A percentile compares a stretch with the other conserved stretches of the same genome.
These are phyloP conservation scores for Melanchra persicariae DNA, from an alignment of 2,888 invertebrate genomes.

Conservation along the genomic window DNA sequence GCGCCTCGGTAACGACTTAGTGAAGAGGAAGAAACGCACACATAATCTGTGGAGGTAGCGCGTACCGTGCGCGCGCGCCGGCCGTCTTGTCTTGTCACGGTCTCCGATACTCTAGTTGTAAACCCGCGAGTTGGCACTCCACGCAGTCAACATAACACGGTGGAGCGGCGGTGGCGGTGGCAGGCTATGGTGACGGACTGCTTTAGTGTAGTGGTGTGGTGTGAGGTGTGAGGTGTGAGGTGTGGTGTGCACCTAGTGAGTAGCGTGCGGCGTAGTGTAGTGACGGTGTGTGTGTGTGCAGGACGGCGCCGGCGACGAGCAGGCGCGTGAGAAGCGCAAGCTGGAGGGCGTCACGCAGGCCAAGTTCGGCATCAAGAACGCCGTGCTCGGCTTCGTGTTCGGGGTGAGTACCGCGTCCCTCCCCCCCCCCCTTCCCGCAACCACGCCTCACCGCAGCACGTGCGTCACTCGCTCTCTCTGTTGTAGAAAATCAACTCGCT, in stretches of 20 bases:
- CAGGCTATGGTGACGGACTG: slow-evolving; percentile 62
- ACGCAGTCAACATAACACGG: slow-evolving; percentile 25
- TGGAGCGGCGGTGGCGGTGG: slow-evolving; percentile 58
- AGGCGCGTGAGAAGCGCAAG: slow-evolving; percentile 93
- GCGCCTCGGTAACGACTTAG: neutral
- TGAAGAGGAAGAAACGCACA: slow-evolving; percentile 7
- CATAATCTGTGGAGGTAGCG: neutral
- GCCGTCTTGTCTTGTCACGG: too few species aligned
- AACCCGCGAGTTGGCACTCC: neutral
- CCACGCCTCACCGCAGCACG: slow-evolving; percentile 9
- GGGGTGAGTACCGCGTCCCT: slow-evolving; percentile 91
- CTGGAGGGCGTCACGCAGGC: slow-evolving; percentile 92
- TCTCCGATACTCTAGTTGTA: too few species aligned
- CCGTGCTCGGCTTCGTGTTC: slow-evolving; percentile 95
- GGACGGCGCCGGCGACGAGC: slow-evolving; percentile 84
- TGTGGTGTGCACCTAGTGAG: slow-evolving; percentile 52
- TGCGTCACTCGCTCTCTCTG: slow-evolving; percentile 63
- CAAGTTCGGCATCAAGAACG: slow-evolving; percentile 94
- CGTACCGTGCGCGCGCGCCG: neutral
- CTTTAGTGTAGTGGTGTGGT: slow-evolving; percentile 63
- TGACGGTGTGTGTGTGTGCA: slow-evolving; percentile 80
- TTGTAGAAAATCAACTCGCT: slow-evolving; percentile 95
- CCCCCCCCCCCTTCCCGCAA: slow-evolving; percentile 2
- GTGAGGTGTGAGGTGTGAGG: slow-evolving; percentile 58
- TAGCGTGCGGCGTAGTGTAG: slow-evolving; percentile 57